These are phyloP conservation scores for Cheirogaleus medius DNA, from an alignment of 2,113 vertebrate genomes.

Conservation along the genomic window DNA sequence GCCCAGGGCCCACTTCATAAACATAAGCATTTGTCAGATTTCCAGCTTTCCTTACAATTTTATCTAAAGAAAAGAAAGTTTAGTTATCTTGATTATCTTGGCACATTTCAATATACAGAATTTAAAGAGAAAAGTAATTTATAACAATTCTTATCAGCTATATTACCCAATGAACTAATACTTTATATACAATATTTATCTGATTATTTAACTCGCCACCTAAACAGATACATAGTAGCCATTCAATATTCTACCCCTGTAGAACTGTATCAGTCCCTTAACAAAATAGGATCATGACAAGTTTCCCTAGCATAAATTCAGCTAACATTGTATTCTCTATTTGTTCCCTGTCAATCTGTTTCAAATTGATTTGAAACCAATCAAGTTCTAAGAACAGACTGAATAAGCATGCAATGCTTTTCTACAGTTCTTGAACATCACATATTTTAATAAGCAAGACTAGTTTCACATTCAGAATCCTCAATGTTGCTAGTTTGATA, in stretches of 20 bases:
- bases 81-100: conserved; percentile 22
- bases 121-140: neutral
- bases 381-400: neutral
- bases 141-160: neutral
- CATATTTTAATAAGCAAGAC: neutral
- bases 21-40: conserved; percentile 89
- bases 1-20: conserved; percentile 97
- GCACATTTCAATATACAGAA: neutral
- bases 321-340: neutral
- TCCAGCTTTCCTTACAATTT: conserved; percentile 94
- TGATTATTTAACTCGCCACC: neutral
- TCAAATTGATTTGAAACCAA: neutral
- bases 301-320: neutral
- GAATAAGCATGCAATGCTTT: neutral
- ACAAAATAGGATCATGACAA: neutral
- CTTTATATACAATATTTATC: neutral
- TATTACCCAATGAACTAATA: neutral
- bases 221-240: neutral
- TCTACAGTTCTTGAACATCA: neutral
- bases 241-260: neutral
- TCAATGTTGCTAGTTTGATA: neutral
- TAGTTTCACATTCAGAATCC: neutral
- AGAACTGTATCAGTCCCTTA: neutral
- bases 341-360: neutral
- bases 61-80: conserved; percentile 87